Percentiles rank a stretch among this genome's conserved stretches.
phyloP scores from a whole-genome alignment of 2,113 vertebrate genomes.

The Micromys minutus region DNA sequence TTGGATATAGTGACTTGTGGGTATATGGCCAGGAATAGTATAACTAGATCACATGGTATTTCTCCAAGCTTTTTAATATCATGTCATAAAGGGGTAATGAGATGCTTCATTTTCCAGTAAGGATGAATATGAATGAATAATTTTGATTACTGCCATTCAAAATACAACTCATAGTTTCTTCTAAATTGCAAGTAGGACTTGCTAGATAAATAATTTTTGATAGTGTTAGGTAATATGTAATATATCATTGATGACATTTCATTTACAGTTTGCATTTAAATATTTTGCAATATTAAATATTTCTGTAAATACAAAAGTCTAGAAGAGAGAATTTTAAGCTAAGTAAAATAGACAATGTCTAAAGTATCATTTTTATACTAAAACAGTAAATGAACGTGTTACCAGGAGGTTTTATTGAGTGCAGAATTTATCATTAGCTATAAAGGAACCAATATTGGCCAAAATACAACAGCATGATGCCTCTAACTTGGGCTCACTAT shows the following conservation, averaged over 20 bases:
- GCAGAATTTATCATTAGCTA: neutral
- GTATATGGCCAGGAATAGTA: neutral
- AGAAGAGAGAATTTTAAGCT: neutral
- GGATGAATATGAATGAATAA: neutral
- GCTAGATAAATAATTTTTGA: neutral
- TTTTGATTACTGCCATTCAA: neutral
- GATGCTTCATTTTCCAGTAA: neutral
- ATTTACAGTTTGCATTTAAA: neutral
- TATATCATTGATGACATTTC: neutral
- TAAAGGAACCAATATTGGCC: slow-evolving; percentile 4
- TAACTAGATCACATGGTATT: neutral
- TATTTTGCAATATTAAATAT: neutral
- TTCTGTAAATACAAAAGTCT: neutral
- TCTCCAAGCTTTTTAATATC: neutral
- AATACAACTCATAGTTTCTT: neutral
- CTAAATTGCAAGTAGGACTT: neutral
- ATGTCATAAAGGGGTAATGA: too few relatives aligned
- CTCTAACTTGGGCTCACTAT: neutral
- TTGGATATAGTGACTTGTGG: neutral
- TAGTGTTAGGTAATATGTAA: neutral
- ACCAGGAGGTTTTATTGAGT: slow-evolving; percentile 21
- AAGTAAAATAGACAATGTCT: neutral
- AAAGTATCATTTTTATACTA: slow-evolving; percentile 17
- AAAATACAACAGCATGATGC: neutral
- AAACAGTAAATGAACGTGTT: slow-evolving; percentile 5